These are phyloP conservation scores for Paracyclopina nana DNA, from an alignment of 1,140 invertebrate genomes.

Conservation along the genomic window DNA sequence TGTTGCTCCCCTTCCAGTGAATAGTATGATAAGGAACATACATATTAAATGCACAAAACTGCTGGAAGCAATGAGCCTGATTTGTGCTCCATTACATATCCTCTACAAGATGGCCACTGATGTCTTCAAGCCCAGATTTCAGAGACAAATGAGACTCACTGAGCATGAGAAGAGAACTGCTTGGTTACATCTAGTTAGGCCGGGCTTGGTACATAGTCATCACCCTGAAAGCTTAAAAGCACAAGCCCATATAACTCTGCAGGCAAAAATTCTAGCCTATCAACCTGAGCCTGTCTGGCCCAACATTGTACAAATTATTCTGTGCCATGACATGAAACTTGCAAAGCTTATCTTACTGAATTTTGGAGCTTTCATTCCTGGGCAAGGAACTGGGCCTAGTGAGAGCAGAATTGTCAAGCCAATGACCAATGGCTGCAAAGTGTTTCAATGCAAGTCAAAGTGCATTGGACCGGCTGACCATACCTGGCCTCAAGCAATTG, in stretches of 20 bases:
- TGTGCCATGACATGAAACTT: background rate
- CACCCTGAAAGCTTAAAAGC: background rate
- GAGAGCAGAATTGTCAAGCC: background rate
- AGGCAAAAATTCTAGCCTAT: background rate
- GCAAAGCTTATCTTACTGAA: background rate
- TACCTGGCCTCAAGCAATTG: background rate
- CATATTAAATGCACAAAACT: too few relatives aligned
- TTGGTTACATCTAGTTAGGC: background rate
- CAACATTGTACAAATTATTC: background rate
- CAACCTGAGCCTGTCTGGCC: constrained; percentile 9
- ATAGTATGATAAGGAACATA: too few relatives aligned
- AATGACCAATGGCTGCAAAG: background rate
- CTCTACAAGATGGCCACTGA: too few relatives aligned
- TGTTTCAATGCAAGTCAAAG: background rate
- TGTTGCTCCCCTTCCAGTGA: too few relatives aligned
- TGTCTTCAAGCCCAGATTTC: too few relatives aligned
- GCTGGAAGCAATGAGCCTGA: too few relatives aligned
- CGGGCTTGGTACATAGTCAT: background rate
- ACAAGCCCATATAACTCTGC: background rate
- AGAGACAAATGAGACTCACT: too few relatives aligned
- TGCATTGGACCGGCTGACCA: background rate
- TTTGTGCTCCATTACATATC: too few relatives aligned
- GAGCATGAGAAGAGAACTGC: too few relatives aligned
- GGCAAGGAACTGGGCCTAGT: background rate
- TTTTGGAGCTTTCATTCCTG: constrained; percentile 6